Conservation (phyloP, 2,888 invertebrate genomes). For the Palloptera scutellata region DNA sequence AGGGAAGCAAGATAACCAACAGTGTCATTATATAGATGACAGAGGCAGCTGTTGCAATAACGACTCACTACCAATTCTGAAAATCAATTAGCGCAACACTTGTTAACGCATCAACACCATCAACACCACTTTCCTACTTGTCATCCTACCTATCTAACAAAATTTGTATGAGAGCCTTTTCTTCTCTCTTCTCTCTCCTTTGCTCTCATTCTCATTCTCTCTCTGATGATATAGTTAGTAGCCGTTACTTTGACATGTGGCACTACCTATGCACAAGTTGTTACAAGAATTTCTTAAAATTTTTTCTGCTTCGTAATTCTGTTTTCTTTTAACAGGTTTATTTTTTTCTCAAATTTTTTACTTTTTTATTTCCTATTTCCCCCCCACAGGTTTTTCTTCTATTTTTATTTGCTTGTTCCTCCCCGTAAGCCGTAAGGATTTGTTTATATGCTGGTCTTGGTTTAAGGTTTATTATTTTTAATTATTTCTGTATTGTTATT, state of each 20-base stretch:
- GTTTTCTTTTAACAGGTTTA: conserved; percentile 5
- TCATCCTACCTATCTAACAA: no score
- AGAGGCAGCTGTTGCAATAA: conserved; percentile 8
- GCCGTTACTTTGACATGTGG: no score
- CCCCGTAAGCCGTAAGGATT: neutral
- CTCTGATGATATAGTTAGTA: no score
- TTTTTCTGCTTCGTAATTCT: conserved; percentile 10
- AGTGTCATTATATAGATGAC: no score
- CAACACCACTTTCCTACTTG: conserved; percentile 35
- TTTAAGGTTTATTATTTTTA: neutral
- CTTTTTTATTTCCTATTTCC: conserved; percentile 10
- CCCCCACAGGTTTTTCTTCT: neutral
- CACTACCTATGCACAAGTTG: no score
- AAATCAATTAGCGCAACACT: conserved; percentile 47
- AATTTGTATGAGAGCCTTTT: no score
- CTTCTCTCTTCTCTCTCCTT: no score
- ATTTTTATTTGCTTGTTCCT: neutral
- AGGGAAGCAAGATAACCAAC: no score
- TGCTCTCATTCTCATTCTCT: no score
- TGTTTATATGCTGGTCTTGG: neutral
- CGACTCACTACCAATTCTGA: neutral
- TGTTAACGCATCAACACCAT: conserved; percentile 56
- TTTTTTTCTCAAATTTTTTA: neutral
- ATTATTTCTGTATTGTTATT: neutral
- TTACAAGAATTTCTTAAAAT: neutral